Evolutionary conservation across 1,140 invertebrate species (phyloP).

Genomic region (Chlorops oryzae): DNA sequence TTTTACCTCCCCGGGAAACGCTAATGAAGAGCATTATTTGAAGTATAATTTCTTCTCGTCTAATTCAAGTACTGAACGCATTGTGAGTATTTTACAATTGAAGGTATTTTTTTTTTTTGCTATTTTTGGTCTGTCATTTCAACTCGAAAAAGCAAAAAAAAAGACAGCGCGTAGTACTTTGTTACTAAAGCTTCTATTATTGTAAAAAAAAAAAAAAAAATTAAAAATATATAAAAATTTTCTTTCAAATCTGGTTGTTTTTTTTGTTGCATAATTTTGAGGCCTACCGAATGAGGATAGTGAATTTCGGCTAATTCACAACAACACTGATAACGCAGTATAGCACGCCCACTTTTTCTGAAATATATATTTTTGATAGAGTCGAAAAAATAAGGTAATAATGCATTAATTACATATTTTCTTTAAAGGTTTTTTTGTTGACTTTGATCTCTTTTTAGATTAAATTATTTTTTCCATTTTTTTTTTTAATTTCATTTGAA

Average conservation of each 20-base stretch:
- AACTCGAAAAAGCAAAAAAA: too few species aligned
- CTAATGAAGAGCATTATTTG: too few species aligned
- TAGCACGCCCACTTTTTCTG: constrained; percentile 49
- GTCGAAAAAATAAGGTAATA: constrained; percentile 3
- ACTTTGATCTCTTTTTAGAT: constrained; percentile 42
- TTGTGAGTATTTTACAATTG: too few species aligned
- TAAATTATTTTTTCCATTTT: constrained; percentile 25
- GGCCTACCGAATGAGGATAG: constrained; percentile 48
- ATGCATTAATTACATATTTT: constrained; percentile 3
- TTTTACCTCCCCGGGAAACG: too few species aligned
- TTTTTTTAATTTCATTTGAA: constrained; percentile 26
- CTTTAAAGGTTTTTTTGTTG: too few species aligned
- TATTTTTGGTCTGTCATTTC: too few species aligned
- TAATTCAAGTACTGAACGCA: too few species aligned
- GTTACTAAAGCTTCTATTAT: too few species aligned
- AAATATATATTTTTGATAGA: constrained; percentile 28
- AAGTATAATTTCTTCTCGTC: too few species aligned
- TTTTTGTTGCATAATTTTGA: constrained; percentile 24
- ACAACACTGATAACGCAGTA: constrained; percentile 49
- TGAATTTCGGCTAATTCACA: constrained; percentile 49
- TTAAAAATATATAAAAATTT: not conserved
- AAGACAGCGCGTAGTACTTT: too few species aligned
- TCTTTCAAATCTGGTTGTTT: not conserved
- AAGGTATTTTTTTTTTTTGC: too few species aligned
- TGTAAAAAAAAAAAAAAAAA: not conserved